phyloP scores from a whole-genome alignment of 2,797 vertebrate genomes.

The Leucoraja ocellata region DNA sequence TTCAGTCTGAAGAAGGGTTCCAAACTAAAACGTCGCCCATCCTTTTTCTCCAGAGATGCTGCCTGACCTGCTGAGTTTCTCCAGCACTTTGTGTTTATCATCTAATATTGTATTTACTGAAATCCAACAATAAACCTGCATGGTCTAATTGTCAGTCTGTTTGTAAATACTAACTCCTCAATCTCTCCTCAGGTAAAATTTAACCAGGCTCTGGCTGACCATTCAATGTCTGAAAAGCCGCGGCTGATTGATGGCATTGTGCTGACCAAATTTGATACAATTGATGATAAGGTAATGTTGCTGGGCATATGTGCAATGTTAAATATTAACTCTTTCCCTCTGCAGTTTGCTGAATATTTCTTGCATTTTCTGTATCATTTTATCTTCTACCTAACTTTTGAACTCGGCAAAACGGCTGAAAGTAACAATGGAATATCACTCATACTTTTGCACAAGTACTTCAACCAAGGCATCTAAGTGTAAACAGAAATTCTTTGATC shows the following conservation, averaged over 20 bases:
- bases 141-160: neutral
- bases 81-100: no score
- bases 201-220: slow-evolving; percentile 93
- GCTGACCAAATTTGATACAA: slow-evolving; percentile 97
- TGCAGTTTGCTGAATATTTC: no score
- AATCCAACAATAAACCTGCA: neutral
- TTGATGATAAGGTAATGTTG: slow-evolving; percentile 83
- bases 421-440: neutral
- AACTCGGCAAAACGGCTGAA: neutral
- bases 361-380: neutral
- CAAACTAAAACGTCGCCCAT: no score
- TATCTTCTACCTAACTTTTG: neutral
- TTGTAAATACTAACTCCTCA: neutral
- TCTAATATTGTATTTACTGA: neutral
- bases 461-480: neutral
- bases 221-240: slow-evolving; percentile 88
- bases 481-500: neutral
- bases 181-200: slow-evolving; percentile 82
- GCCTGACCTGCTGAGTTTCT: no score
- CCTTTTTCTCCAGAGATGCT: no score
- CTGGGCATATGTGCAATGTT: no score
- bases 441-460: no score
- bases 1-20: no score
- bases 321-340: no score
- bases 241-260: slow-evolving; percentile 95